Conservation (phyloP, 2,797 vertebrate genomes). For the Eptatretus atami region DNA sequence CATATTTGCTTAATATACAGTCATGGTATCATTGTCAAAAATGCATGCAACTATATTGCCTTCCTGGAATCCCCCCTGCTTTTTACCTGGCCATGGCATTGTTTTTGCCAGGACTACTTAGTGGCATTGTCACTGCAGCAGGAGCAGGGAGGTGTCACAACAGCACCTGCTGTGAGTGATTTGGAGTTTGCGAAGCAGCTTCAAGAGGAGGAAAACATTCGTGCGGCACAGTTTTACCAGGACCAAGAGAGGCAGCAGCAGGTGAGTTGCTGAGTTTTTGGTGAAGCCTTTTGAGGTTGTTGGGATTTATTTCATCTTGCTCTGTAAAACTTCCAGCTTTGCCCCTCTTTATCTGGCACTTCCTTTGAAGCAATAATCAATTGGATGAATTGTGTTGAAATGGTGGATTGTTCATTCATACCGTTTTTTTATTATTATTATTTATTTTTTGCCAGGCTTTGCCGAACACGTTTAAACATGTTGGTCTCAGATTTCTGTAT, state of each 20-base stretch:
- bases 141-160: slow-evolving; percentile 74
- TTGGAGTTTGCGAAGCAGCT: slow-evolving; percentile 85
- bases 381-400: too few species aligned
- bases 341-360: too few species aligned
- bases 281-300: too few species aligned
- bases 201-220: slow-evolving; percentile 74
- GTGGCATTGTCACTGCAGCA: slow-evolving; percentile 95
- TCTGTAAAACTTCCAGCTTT: too few species aligned
- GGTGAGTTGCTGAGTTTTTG: slow-evolving; percentile 4
- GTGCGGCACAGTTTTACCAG: slow-evolving; percentile 85
- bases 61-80: not conserved
- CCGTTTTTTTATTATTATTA: too few species aligned
- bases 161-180: slow-evolving; percentile 78
- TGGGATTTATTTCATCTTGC: too few species aligned
- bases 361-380: too few species aligned
- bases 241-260: slow-evolving; percentile 55
- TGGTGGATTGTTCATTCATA: too few species aligned
- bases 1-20: not conserved
- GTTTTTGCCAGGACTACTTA: slow-evolving; percentile 44
- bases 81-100: not conserved
- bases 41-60: not conserved
- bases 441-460: too few species aligned
- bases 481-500: too few species aligned
- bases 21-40: not conserved
- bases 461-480: too few species aligned